Evolutionary conservation across 2,888 invertebrate species (phyloP), one percentile per base, ranked within the genome.

Genomic region (Cylloceria caligata): DNA sequence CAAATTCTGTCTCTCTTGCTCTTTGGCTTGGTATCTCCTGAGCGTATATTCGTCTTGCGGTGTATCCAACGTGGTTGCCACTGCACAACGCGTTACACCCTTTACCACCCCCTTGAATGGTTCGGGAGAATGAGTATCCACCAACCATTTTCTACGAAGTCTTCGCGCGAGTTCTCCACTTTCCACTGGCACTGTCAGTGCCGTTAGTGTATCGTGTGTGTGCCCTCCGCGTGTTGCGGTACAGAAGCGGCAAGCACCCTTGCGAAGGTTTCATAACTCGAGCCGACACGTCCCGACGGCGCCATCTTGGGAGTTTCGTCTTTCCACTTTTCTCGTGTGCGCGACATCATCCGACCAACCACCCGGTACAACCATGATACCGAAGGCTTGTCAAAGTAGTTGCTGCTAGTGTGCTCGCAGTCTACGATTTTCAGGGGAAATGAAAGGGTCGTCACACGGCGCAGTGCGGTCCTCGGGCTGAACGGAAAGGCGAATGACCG

Each of bases 211-310:
- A 71, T 68, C 24, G 16, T 24, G 57, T 49, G n/a, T 49, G 21
- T 39, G 27, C 62, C n/a, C n/a, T 39, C 16, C 36, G 57, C 21
- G 71, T 62, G 52, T 69, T 64, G 64, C 69, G 36, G 69, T 57
- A 3, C 21, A 11, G 21, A 5, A 34, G 52, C 36, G 13, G 57
- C 73, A 36, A 62, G 82, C 39, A 85, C 83, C 86, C 85, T 86
- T 85, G 85, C 52, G 67, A 62, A 72, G 71, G 87, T 88, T 89
- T 89, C 88, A 88, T 89, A 88, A 89, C 87, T 88, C 86, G 86
- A 83, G 47, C 82, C 84, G 87, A 88, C 88, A 87, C 87, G 85
- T 88, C 85, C 83, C 86, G 78, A 82, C 80, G 86, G 85, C 86
- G 87, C 87, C 89, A 89, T 88, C 88, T 89, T 87, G 87, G 77